Evolutionary conservation across 2,888 invertebrate species (phyloP), one percentile per base, ranked within the genome.

Genomic region (Portevinia maculata): DNA sequence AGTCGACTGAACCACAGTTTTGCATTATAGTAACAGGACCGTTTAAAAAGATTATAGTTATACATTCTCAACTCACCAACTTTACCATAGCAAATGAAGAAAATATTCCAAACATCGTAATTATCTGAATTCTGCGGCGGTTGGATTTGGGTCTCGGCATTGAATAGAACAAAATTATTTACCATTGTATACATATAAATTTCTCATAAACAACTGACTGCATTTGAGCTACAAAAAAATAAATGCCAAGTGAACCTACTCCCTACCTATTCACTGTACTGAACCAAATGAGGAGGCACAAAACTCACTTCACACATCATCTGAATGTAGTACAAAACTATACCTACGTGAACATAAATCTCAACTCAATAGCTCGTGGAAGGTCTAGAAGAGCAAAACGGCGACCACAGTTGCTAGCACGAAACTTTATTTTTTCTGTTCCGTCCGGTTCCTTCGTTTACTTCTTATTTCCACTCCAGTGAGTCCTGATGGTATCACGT

Each of bases 401-500:
- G 21, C 69, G 59, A 44, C 69, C 57, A 71, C 57, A 60, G 60
- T 78, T 67, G 37, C 37, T 48, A 60, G 65, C 75, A 76, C 60
- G 55, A 76, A 71, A 39, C 28, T 19, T 64, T 13, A 55, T 44
- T 67, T 28, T 48, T 55, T 73, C 11, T 28, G 15, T 59, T n/a
- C 11, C 19, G 15, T 59, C n/a, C n/a, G 39, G 64, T 37, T 55
- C 41, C 57, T 60, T 73, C 52, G 57, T 75, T 64, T 53, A 52
- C 59, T 59, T 28, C 59, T 75, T 83, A 76, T 73, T 67, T 78
- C 78, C 78, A 76, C 57, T 78, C 28, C 39, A 67, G 13, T 64
- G 59, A 60, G 60, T 52, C 52, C 65, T 83, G 83, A 83, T 83
- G 62, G 78, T 78, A 78, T 83, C 83, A 83, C 83, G 83, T 83